A percentile compares a stretch with the other conserved stretches of the same genome.
phyloP scores from a whole-genome alignment of 2,888 invertebrate species.

The Atethmia centrago region DNA sequence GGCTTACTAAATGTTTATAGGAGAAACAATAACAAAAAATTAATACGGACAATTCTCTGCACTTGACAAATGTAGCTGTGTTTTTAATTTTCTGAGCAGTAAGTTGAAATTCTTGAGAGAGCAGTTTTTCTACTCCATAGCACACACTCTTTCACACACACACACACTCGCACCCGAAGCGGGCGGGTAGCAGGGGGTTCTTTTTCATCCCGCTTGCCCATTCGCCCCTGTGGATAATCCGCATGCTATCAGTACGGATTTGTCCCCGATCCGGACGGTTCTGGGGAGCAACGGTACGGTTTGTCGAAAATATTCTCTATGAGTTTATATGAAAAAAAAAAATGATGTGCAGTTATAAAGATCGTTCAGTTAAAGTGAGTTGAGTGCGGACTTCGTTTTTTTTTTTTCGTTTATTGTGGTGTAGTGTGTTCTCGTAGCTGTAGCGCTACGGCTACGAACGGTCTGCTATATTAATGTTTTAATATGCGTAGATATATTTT shows the following conservation, averaged over 20 bases:
- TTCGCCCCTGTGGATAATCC: slow-evolving; percentile 53
- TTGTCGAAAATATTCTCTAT: background rate
- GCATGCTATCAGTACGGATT: slow-evolving; percentile 60
- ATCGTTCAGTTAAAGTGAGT: background rate
- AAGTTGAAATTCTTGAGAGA: slow-evolving; percentile 1
- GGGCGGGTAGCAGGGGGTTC: slow-evolving; percentile 6
- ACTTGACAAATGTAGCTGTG: background rate
- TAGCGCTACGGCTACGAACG: background rate
- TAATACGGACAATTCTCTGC: background rate
- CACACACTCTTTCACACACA: background rate
- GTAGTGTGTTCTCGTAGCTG: background rate
- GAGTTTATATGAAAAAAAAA: slow-evolving; percentile 30
- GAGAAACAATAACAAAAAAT: background rate
- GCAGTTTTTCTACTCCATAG: slow-evolving; percentile 2
- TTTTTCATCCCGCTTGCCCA: slow-evolving; percentile 40
- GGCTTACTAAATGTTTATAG: no score
- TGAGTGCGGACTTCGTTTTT: slow-evolving; percentile 4
- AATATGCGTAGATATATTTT: background rate
- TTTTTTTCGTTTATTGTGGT: background rate
- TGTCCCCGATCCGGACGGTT: slow-evolving; percentile 50
- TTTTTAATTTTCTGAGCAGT: slow-evolving; percentile 2
- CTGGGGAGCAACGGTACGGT: slow-evolving; percentile 15
- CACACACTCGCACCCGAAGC: background rate
- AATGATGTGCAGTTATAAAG: slow-evolving; percentile 1
- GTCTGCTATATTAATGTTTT: slow-evolving; percentile 2